Evolutionary conservation across 2,888 invertebrate genomes (phyloP), one percentile per base, ranked within the genome.

Genomic region (Nesidiocoris tenuis): DNA sequence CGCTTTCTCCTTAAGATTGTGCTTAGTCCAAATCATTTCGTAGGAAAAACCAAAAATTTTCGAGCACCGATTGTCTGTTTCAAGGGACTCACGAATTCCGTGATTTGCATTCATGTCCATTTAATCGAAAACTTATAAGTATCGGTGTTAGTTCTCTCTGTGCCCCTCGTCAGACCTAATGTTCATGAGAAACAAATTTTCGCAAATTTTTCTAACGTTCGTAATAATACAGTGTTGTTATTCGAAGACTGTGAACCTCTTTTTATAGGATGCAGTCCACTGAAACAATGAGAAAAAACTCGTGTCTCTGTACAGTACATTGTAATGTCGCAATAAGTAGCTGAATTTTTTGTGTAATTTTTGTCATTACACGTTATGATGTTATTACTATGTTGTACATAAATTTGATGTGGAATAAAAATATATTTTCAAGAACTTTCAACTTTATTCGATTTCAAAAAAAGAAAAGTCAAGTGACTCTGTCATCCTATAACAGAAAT

Each of bases 71-170:
- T n/a, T n/a, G n/a, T n/a, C 64, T 19, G 54, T 18, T 70, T 74
- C 18, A 56, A 74, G 74, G 74, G 64, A 74, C 64, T 54, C 63
- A 64, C 56, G 64, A 74, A 64, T 64, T 64, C 56, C 64, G 64
- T 64, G 56, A 74, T 55, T 64, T 56, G 63, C 55, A 54, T 74
- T 61, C 64, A 74, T 74, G 74, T 74, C 64, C 74, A 74, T 54
- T 74, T 74, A 74, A 63, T 64, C 74, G n/a, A n/a, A 64, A 74
- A 54, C 59, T 63, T 64, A 39, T 19, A 61, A 64, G 56, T 74
- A 74, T 74, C 23, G 74, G 56, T 74, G 74, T 74, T 74, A 74
- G 74, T 56, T 74, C 74, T 74, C 64, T 74, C 74, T 74, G 65
- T 74, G 74, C 74, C 74, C 74, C 64, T n/a, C 56, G 23, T 74